Conservation (phyloP, 2,888 invertebrate species). For the Pterostichus madidus region DNA sequence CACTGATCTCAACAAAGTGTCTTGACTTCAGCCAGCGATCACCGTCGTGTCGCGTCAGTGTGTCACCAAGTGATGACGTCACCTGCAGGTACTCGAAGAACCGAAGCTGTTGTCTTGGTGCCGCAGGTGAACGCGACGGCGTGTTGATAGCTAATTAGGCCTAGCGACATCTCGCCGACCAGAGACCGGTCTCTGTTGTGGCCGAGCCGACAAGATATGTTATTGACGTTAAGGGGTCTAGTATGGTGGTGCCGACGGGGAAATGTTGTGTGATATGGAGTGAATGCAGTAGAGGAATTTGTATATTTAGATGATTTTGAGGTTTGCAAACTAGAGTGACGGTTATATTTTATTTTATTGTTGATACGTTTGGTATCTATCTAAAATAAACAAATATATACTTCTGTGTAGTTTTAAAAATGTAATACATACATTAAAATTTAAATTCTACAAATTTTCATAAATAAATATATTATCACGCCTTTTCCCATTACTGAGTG, state of each 20-base stretch:
- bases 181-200: constrained; percentile 11
- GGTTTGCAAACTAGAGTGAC: too few relatives aligned
- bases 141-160: constrained; percentile 60
- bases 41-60: constrained; percentile 31
- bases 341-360: too few relatives aligned
- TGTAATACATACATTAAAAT: too few relatives aligned
- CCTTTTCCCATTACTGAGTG: too few relatives aligned
- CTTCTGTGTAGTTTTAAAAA: too few relatives aligned
- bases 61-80: constrained; percentile 57
- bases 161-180: constrained; percentile 52
- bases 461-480: too few relatives aligned
- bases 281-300: too few relatives aligned
- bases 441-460: too few relatives aligned
- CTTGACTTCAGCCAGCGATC: neutral
- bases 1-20: neutral
- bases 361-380: too few relatives aligned
- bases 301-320: too few relatives aligned
- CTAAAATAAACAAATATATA: too few relatives aligned
- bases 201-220: constrained; percentile 12
- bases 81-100: constrained; percentile 53
- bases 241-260: constrained; percentile 1
- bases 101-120: neutral
- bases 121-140: constrained; percentile 46
- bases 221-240: neutral
- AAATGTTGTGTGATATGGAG: neutral